phyloP scores from a whole-genome alignment of 2,888 invertebrate species.

The Spilarctia lutea region DNA sequence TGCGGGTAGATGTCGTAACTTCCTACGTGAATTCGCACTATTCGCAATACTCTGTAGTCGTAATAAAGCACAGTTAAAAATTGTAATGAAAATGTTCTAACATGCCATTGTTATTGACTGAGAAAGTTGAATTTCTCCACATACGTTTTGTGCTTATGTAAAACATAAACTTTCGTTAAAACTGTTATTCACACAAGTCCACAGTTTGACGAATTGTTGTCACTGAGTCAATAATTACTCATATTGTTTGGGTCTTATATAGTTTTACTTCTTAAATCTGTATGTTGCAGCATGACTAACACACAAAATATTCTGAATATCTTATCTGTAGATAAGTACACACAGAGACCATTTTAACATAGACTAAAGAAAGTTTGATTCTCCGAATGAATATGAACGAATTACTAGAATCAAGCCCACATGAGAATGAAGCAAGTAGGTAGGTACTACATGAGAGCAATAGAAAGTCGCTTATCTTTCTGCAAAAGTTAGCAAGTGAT shows the following conservation, averaged over 20 bases:
- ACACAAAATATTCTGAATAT: not conserved
- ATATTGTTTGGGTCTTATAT: constrained; percentile 31
- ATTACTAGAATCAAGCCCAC: constrained; percentile 10
- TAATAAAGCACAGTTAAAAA: constrained; percentile 47
- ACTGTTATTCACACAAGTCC: constrained; percentile 38
- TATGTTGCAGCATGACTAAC: not conserved
- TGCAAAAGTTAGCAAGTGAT: not conserved
- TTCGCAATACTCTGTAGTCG: constrained; percentile 22
- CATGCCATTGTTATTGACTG: constrained; percentile 52
- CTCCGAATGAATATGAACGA: constrained; percentile 3
- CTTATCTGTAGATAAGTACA: not conserved
- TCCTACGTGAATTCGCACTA: constrained; percentile 9
- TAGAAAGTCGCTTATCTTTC: constrained; percentile 33
- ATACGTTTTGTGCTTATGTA: constrained; percentile 51
- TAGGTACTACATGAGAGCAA: constrained; percentile 5
- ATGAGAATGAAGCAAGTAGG: constrained; percentile 5
- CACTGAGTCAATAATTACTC: constrained; percentile 38
- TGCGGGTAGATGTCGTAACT: constrained; percentile 33
- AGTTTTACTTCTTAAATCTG: constrained; percentile 10
- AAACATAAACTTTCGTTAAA: constrained; percentile 48
- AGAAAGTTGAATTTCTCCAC: constrained; percentile 54
- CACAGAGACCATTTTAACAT: constrained; percentile 23
- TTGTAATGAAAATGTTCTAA: constrained; percentile 48
- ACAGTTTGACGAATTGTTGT: constrained; percentile 30
- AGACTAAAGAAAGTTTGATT: constrained; percentile 12